Conservation (phyloP, 30 jellyfish, hydroid and myxozoan species). For the Hydractinia symbiolongicarpus region DNA sequence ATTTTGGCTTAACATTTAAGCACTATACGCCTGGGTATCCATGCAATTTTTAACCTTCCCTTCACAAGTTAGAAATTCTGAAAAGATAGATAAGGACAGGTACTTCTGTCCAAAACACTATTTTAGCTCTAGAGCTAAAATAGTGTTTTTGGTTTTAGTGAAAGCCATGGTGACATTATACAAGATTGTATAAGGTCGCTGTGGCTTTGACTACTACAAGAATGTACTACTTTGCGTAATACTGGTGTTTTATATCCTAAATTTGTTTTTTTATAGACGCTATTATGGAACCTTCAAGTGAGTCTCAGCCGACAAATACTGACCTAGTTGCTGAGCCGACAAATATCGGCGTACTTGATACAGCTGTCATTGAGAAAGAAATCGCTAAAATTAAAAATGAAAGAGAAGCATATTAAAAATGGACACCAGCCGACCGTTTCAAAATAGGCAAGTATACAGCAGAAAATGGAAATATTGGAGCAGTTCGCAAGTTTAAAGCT, state of each 20-base stretch:
- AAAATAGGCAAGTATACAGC: no score
- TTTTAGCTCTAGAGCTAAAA: no score
- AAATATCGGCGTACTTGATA: not conserved
- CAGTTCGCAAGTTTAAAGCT: not conserved
- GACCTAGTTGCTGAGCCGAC: conserved; percentile 9
- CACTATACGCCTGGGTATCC: not conserved
- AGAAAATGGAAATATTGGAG: conserved; percentile 15
- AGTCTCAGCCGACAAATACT: conserved; percentile 3
- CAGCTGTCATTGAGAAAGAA: not conserved
- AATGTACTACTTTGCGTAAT: no score
- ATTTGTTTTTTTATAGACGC: conserved; percentile 1
- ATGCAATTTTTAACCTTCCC: no score
- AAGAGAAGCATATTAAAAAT: not conserved
- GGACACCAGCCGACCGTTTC: conserved; percentile 15
- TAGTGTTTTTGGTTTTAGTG: no score
- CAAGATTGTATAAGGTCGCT: not conserved
- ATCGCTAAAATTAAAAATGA: not conserved
- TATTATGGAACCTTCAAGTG: not conserved
- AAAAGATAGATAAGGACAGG: no score
- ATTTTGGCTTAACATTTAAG: conserved; percentile 1
- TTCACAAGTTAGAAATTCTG: no score
- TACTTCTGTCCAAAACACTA: no score
- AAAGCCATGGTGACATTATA: no score
- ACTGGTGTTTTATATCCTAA: not conserved
- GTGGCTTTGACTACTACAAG: not conserved